Conservation (phyloP, 2,113 vertebrate species). For the Procavia capensis region DNA sequence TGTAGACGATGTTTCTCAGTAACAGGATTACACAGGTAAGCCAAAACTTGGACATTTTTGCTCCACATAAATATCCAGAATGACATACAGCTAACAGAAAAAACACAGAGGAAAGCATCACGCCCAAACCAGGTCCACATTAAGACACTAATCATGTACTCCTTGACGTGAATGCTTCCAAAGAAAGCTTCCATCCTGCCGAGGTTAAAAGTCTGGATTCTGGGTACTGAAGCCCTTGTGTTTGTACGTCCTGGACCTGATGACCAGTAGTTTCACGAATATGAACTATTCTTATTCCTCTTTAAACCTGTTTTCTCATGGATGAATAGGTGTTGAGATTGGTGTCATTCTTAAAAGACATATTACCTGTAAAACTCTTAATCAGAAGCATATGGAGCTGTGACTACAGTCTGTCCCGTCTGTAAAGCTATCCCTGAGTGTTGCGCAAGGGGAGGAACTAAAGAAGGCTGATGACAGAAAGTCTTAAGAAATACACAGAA, state of each 20-base stretch:
- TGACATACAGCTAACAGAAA: neutral
- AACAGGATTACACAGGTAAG: conserved; percentile 7
- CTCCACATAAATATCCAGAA: neutral
- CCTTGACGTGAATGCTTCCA: neutral
- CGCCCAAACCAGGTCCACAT: neutral
- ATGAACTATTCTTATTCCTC: neutral
- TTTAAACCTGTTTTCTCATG: neutral
- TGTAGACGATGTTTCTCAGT: neutral
- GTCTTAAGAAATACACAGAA: neutral
- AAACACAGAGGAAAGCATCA: neutral
- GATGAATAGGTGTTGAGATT: neutral
- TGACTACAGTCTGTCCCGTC: neutral
- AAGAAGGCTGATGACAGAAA: neutral
- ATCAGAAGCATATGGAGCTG: neutral
- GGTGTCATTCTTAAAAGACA: neutral
- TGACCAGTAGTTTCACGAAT: neutral
- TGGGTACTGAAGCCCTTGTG: fast-evolving
- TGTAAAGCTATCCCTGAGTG: neutral
- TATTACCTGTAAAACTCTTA: neutral
- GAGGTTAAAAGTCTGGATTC: neutral
- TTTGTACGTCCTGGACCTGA: neutral
- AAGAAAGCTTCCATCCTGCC: neutral
- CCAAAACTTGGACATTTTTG: neutral
- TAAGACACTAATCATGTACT: neutral
- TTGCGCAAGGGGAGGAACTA: neutral